A percentile compares a stretch with the other conserved stretches of the same genome.
These are phyloP conservation scores for Rhyacophila brunnea DNA, from an alignment of 1,140 invertebrate genomes.

Conservation along the genomic window DNA sequence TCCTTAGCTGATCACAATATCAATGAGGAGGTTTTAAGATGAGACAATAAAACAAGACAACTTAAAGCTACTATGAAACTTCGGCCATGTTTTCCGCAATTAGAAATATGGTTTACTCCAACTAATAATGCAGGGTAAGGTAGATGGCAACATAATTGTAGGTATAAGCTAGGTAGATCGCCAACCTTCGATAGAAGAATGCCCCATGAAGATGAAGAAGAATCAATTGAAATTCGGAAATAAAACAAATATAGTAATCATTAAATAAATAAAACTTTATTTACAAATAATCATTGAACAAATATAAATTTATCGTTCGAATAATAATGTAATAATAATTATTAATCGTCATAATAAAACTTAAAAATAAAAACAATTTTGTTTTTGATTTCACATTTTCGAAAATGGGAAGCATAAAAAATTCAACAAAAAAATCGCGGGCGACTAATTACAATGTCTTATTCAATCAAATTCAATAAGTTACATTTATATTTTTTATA, in stretches of 20 bases:
- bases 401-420: slow-evolving; percentile 16
- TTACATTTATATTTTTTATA: slow-evolving; percentile 18
- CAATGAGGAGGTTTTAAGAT: too few relatives aligned
- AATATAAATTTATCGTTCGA: slow-evolving; percentile 28
- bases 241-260: slow-evolving; percentile 3
- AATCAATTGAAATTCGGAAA: neutral
- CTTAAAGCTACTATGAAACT: too few relatives aligned
- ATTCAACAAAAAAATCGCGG: slow-evolving; percentile 8
- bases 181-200: too few relatives aligned
- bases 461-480: slow-evolving; percentile 19
- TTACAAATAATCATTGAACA: slow-evolving; percentile 31
- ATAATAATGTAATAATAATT: slow-evolving; percentile 19
- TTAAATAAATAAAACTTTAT: slow-evolving; percentile 30
- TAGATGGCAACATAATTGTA: too few relatives aligned
- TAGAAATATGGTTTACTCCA: too few relatives aligned
- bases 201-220: too few relatives aligned
- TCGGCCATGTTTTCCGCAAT: too few relatives aligned
- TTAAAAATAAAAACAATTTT: slow-evolving; percentile 20
- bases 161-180: too few relatives aligned
- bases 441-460: slow-evolving; percentile 12
- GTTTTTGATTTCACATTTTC: slow-evolving; percentile 18
- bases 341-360: slow-evolving; percentile 23
- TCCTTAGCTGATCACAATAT: too few relatives aligned
- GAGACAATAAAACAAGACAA: too few relatives aligned
- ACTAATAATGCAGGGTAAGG: too few relatives aligned